Evolutionary conservation across 2,888 invertebrate species (phyloP).

Genomic region (Andrena minutula): DNA sequence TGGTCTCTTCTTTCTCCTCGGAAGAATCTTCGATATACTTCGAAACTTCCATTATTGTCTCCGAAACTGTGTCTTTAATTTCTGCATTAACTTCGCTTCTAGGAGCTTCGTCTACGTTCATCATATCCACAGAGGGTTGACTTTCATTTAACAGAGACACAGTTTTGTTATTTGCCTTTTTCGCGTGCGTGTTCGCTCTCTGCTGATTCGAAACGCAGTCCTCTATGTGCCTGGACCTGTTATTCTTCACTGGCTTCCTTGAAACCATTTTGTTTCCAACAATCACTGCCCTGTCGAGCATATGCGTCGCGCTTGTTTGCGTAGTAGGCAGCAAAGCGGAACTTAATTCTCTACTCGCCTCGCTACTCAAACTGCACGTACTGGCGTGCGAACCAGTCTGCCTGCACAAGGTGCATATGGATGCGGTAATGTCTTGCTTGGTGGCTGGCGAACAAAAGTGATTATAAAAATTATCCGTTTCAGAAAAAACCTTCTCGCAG

Average conservation of each 20-base stretch:
- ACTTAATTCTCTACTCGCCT: constrained; percentile 54
- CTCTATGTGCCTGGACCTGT: constrained; percentile 72
- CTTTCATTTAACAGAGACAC: constrained; percentile 45
- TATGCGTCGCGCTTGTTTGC: constrained; percentile 30
- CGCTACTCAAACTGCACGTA: constrained; percentile 76
- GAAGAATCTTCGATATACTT: constrained; percentile 71
- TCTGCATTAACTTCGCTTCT: constrained; percentile 68
- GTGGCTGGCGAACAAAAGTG: constrained; percentile 88
- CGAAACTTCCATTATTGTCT: constrained; percentile 82
- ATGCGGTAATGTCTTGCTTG: constrained; percentile 67
- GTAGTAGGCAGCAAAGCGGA: constrained; percentile 22
- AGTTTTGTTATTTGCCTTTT: constrained; percentile 55
- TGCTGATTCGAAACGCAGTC: constrained; percentile 67
- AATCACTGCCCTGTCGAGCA: constrained; percentile 42
- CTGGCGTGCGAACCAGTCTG: constrained; percentile 77
- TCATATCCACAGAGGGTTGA: constrained; percentile 25
- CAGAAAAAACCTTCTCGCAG: constrained; percentile 92
- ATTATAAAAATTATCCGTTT: constrained; percentile 91
- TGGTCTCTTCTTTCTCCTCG: constrained; percentile 46
- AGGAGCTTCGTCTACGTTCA: constrained; percentile 28
- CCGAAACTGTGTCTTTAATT: constrained; percentile 77
- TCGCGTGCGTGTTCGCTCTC: constrained; percentile 61
- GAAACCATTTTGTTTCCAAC: constrained; percentile 61
- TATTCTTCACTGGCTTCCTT: constrained; percentile 75
- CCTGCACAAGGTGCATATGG: constrained; percentile 80